phyloP scores from a whole-genome alignment of 2,888 invertebrate genomes.

The Nemurella pictetii region DNA sequence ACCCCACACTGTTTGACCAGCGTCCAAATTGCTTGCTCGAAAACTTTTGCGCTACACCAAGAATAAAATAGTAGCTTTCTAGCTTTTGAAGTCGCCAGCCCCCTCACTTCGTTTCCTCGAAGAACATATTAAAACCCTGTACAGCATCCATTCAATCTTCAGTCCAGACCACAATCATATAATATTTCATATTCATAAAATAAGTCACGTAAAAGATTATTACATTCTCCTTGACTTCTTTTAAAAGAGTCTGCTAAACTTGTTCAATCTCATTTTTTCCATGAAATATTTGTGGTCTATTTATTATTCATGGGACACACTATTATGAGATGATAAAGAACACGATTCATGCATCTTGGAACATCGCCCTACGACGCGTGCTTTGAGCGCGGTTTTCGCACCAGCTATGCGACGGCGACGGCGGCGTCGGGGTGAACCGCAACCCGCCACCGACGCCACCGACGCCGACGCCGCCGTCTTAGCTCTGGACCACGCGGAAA shows the following conservation, averaged over 20 bases:
- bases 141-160: neutral
- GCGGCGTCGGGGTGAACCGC: too few relatives aligned
- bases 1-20: neutral
- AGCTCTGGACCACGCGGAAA: neutral
- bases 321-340: slow-evolving; percentile 15
- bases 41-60: neutral
- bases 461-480: too few relatives aligned
- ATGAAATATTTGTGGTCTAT: slow-evolving; percentile 5
- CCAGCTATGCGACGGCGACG: too few relatives aligned
- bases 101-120: neutral
- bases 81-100: neutral
- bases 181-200: slow-evolving; percentile 1
- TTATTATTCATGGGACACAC: slow-evolving; percentile 6
- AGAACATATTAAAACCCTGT: neutral
- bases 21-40: neutral
- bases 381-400: neutral
- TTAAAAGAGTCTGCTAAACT: neutral
- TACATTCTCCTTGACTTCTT: neutral
- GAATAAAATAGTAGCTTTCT: neutral
- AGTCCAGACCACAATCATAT: neutral
- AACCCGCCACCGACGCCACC: too few relatives aligned
- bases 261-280: neutral
- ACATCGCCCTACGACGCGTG: neutral
- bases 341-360: neutral
- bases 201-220: slow-evolving; percentile 21